Evolutionary conservation across 2,113 vertebrate genomes (phyloP).

Genomic region (Fukomys damarensis): DNA sequence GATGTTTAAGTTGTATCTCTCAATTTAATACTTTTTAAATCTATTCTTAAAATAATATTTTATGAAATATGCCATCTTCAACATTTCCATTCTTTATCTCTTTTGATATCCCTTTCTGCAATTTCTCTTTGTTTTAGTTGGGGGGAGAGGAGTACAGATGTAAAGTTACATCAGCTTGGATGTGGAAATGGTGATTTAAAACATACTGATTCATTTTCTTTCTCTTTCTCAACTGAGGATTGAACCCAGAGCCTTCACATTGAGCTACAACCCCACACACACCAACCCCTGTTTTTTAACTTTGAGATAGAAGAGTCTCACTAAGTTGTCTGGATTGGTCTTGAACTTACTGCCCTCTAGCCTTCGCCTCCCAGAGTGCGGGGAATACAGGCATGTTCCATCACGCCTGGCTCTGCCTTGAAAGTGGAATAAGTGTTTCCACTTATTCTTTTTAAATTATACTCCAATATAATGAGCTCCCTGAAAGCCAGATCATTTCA

Average conservation of each 20-base stretch:
- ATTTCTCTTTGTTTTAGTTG: not conserved
- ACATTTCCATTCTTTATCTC: conserved; percentile 27
- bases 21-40: conserved; percentile 32
- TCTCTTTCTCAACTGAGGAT: not conserved
- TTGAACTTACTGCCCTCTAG: not conserved
- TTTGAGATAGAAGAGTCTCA: not conserved
- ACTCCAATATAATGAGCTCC: not conserved
- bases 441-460: conserved; percentile 26
- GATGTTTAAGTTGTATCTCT: conserved; percentile 34
- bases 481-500: not conserved
- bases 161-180: not conserved
- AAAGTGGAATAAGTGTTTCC: not conserved
- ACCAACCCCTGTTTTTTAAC: not conserved
- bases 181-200: not conserved
- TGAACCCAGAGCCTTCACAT: not conserved
- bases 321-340: not conserved
- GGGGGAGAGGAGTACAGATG: not conserved
- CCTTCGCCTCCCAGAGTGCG: not conserved
- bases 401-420: not conserved
- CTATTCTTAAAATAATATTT: conserved; percentile 34
- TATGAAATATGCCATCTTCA: not conserved
- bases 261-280: not conserved
- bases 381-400: not conserved
- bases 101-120: not conserved
- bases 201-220: not conserved